Conservation (phyloP, 2,888 invertebrate species). For the Drosophila falleni region DNA sequence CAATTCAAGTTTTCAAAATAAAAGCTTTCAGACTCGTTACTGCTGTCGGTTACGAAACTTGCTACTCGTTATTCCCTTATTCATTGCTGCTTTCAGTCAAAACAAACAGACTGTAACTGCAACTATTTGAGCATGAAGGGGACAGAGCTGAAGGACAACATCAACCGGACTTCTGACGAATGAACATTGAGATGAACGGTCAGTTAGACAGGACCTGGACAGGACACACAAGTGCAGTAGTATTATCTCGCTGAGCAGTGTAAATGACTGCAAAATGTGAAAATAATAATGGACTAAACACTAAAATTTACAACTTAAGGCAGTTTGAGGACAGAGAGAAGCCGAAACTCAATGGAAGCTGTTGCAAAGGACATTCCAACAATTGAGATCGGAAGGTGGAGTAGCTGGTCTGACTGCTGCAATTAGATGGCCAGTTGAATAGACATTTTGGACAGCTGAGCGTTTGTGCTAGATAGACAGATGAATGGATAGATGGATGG, state of each 20-base stretch:
- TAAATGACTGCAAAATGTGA: conserved; percentile 71
- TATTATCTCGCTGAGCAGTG: conserved; percentile 61
- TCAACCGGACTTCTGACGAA: conserved; percentile 53
- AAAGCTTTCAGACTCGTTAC: conserved; percentile 2
- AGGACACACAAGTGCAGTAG: conserved; percentile 35
- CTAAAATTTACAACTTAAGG: conserved; percentile 67
- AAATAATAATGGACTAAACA: conserved; percentile 74
- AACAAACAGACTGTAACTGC: conserved; percentile 42
- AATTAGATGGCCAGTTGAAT: conserved; percentile 67
- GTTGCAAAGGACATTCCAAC: conserved; percentile 52
- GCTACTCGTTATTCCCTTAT: conserved; percentile 22
- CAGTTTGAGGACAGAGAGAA: conserved; percentile 25
- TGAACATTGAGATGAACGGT: conserved; percentile 38
- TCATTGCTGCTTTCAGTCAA: conserved; percentile 38
- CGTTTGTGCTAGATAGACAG: conserved; percentile 46
- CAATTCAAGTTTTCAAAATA: background rate
- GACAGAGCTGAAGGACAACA: conserved; percentile 43
- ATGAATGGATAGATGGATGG: conserved; percentile 37
- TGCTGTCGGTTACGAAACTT: background rate
- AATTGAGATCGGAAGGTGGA: conserved; percentile 4
- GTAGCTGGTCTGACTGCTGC: conserved; percentile 49
- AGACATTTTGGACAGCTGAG: conserved; percentile 60
- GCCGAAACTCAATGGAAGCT: conserved; percentile 22
- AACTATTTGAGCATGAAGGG: conserved; percentile 18
- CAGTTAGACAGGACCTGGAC: conserved; percentile 18